These are phyloP conservation scores for Drosophila demipolita DNA, from an alignment of 2,888 invertebrate species.

Conservation along the genomic window DNA sequence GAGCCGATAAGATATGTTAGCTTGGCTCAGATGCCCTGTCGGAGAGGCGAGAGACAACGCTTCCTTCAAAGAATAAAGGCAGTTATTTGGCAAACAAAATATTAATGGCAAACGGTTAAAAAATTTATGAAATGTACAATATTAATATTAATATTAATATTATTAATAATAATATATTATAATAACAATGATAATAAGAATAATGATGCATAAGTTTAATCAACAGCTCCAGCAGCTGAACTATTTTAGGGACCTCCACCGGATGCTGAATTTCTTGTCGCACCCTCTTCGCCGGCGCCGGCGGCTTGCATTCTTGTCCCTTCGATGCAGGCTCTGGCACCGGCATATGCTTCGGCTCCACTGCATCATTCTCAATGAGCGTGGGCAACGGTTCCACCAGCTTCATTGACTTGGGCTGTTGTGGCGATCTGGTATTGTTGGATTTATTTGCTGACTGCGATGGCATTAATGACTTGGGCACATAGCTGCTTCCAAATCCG, in stretches of 20 bases:
- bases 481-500: slow-evolving; percentile 30
- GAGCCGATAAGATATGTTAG: background rate
- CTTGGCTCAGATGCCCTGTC: too few species aligned
- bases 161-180: too few species aligned
- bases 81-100: background rate
- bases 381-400: slow-evolving; percentile 58
- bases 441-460: background rate
- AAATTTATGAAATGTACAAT: background rate
- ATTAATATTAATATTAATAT: too few species aligned
- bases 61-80: background rate
- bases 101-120: too few species aligned
- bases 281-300: slow-evolving; percentile 28
- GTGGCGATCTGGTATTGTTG: background rate
- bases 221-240: too few species aligned
- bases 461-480: background rate
- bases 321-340: slow-evolving; percentile 5
- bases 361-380: slow-evolving; percentile 44
- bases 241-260: too few species aligned
- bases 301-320: slow-evolving; percentile 28
- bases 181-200: too few species aligned
- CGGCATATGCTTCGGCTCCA: background rate
- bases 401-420: background rate
- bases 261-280: too few species aligned
- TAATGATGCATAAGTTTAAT: too few species aligned
- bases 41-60: background rate